phyloP scores from a whole-genome alignment of 2,797 vertebrate species.

The Chromis chromis region DNA sequence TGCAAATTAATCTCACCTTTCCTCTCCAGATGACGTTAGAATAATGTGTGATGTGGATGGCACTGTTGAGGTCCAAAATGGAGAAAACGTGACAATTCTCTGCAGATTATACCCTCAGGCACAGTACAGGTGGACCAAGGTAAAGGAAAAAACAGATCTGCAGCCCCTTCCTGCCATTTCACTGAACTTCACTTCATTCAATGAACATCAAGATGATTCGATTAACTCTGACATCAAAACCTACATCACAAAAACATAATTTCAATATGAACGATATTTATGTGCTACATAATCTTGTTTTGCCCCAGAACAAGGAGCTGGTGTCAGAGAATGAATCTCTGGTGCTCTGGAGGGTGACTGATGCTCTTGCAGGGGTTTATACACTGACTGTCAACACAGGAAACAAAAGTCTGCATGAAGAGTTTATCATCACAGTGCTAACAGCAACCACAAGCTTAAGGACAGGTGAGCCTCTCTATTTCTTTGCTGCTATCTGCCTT shows the following conservation, averaged over 20 bases:
- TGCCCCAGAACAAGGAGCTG: slow-evolving; percentile 55
- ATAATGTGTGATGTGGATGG: slow-evolving; percentile 58
- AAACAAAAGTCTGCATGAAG: slow-evolving; percentile 42
- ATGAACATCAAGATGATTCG: slow-evolving; percentile 1
- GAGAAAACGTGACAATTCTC: slow-evolving; percentile 67
- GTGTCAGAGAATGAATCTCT: slow-evolving; percentile 68
- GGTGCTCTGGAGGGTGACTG: slow-evolving; percentile 61
- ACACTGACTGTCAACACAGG: slow-evolving; percentile 62
- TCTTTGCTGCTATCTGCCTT: slow-evolving; percentile 8
- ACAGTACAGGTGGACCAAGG: slow-evolving; percentile 78
- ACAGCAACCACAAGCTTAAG: slow-evolving; percentile 37
- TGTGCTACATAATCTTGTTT: slow-evolving; percentile 43
- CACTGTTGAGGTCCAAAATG: slow-evolving; percentile 44
- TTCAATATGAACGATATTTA: background rate
- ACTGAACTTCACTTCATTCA: slow-evolving; percentile 10
- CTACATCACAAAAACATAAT: background rate
- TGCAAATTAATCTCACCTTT: background rate
- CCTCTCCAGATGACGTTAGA: slow-evolving; percentile 59
- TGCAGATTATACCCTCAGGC: slow-evolving; percentile 42
- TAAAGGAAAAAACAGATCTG: slow-evolving; percentile 33
- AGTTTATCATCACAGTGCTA: slow-evolving; percentile 68
- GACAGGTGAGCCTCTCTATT: slow-evolving; percentile 60
- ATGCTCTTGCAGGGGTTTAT: slow-evolving; percentile 70
- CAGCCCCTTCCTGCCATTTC: background rate
- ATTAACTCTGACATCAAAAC: slow-evolving; percentile 24